phyloP scores from a whole-genome alignment of 2,888 invertebrate genomes.

The Sacculina carcini region DNA sequence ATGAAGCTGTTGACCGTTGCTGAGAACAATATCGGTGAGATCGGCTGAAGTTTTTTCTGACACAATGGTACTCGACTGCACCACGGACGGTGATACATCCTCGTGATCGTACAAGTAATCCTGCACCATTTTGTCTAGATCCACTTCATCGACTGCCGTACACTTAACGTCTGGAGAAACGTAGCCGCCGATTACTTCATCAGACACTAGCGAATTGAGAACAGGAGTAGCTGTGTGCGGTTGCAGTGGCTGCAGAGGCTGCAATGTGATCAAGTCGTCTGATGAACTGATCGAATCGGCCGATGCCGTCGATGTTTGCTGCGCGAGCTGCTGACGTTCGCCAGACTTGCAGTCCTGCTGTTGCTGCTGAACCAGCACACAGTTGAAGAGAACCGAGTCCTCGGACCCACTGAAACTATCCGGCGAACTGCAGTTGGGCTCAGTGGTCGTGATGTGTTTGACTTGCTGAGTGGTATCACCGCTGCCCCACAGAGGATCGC shows the following conservation, averaged over 20 bases:
- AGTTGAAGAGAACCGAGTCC: not conserved
- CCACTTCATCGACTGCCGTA: not conserved
- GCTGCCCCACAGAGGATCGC: slow-evolving; percentile 1
- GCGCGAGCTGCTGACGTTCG: no score
- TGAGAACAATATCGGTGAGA: no score
- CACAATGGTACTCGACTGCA: no score
- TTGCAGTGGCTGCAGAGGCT: slow-evolving; percentile 3
- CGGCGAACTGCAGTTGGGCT: not conserved
- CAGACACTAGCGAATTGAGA: not conserved
- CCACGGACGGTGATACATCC: not conserved
- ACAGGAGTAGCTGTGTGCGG: not conserved
- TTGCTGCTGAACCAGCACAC: not conserved
- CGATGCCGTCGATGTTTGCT: not conserved
- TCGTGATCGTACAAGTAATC: not conserved
- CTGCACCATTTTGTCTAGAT: slow-evolving; percentile 3
- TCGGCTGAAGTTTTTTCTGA: no score
- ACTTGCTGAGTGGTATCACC: slow-evolving; percentile 2
- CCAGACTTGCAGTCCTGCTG: no score
- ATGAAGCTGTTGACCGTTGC: no score
- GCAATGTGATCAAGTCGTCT: not conserved
- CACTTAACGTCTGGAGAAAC: no score
- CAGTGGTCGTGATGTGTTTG: not conserved
- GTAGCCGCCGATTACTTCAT: not conserved
- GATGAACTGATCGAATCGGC: not conserved
- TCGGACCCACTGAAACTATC: not conserved